Base-by-base conservation (phyloP, 2,888 invertebrate species). In the Drosophila mettleri region DNA sequence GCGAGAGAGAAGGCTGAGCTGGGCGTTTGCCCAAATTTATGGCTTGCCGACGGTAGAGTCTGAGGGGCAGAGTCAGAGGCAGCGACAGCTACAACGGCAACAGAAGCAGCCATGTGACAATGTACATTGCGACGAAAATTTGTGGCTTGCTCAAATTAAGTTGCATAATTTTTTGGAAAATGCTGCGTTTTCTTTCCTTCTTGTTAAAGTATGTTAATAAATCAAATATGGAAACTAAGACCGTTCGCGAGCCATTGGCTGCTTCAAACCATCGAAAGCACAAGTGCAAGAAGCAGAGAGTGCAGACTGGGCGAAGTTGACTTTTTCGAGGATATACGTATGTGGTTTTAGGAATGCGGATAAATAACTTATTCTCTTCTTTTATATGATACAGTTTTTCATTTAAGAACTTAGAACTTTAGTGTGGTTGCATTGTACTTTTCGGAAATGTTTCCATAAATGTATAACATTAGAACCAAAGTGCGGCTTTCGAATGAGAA, bases 81-180 rank as follows among this genome's bases (percentile, higher is more conserved):
- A 61, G 62, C 78, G 62, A 80, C 79, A 75, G 38, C 61, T 20
- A 49, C 63, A 74, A 43, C 52, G 48, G 59, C 43, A 59, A 55
- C 74, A 59, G 63, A 51, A 46, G 57, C 79, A 59, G 43, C 69
- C 29, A 45, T 48, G 53, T 60, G 76, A 75, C 76, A 76, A 79
- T 79, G 69, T 79, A 79, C 76, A 61, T 75, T 63, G 76, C 76
- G 66, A 75, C 77, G 78, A 76, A 68, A 80, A 77, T 71, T 78
- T 80, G 80, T 80, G 77, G 77, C 65, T 63, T 27, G 55, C 68
- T 55, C 51, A 78, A 78, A 77, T 77, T 69, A 77, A 72, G 73
- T 80, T 80, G 78, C 78, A 78, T 73, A 78, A 80, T 77, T 80
- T 80, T 72, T 53, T 34, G 43, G 43, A 60, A 75, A 70, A 61